Conservation (phyloP, 2,797 vertebrate species). For the Thunnus albacares region DNA sequence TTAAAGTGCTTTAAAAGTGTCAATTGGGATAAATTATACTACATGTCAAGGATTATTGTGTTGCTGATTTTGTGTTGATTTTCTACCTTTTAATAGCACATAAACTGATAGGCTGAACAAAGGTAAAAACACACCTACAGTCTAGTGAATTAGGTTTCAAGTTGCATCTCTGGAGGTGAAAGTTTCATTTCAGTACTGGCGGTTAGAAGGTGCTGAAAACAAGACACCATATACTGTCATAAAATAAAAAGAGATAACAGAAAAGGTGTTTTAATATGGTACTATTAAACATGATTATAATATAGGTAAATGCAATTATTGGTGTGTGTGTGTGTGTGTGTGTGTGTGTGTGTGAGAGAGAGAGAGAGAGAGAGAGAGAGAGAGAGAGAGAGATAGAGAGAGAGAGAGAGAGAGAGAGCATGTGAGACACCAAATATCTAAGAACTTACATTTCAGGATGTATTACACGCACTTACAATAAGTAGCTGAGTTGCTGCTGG, state of each 20-base stretch:
- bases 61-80: no score
- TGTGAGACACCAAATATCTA: no score
- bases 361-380: no score
- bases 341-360: no score
- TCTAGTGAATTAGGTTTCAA: not conserved
- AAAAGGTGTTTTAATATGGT: no score
- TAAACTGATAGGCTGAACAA: not conserved
- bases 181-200: slow-evolving; percentile 18
- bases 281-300: not conserved
- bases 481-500: not conserved
- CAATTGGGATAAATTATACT: no score
- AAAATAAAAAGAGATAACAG: not conserved
- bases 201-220: slow-evolving; percentile 24
- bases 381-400: no score
- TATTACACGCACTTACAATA: not conserved
- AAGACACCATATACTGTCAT: not conserved
- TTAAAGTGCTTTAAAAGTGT: no score
- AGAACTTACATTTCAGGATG: not conserved
- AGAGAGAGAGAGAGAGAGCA: no score
- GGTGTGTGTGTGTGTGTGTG: no score
- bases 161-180: slow-evolving; percentile 1
- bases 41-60: no score
- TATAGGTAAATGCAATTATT: not conserved
- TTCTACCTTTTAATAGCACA: not conserved
- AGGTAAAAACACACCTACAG: not conserved